Percentiles rank a stretch among this genome's conserved stretches.
phyloP scores from a whole-genome alignment of 2,888 invertebrate genomes.

The Macrosiphum euphorbiae region DNA sequence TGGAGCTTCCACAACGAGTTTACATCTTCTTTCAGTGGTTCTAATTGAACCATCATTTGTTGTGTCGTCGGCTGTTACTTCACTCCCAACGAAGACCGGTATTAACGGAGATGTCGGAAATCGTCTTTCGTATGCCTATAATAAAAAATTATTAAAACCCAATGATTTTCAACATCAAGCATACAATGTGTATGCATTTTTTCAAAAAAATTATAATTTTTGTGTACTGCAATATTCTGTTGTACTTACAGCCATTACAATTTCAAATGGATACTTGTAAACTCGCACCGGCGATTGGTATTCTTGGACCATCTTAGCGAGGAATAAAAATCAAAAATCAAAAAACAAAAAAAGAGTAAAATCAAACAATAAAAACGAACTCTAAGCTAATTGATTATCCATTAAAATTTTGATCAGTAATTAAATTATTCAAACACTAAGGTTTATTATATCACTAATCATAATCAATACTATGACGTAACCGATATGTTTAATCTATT shows the following conservation, averaged over 20 bases:
- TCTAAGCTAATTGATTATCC: constrained; percentile 58
- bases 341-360: constrained; percentile 62
- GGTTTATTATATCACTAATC: constrained; percentile 55
- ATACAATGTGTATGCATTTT: neutral
- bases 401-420: constrained; percentile 63
- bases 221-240: neutral
- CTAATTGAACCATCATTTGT: constrained; percentile 83
- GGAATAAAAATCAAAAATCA: constrained; percentile 49
- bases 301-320: constrained; percentile 87
- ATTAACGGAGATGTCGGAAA: constrained; percentile 95
- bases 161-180: neutral
- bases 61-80: constrained; percentile 82
- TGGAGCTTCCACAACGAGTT: constrained; percentile 92
- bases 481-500: constrained; percentile 49
- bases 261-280: constrained; percentile 94
- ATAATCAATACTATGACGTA: constrained; percentile 62
- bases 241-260: constrained; percentile 93
- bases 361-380: constrained; percentile 63
- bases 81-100: constrained; percentile 92
- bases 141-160: neutral
- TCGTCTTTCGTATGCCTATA: constrained; percentile 91
- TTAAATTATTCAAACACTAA: constrained; percentile 63
- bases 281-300: constrained; percentile 95
- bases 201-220: neutral
- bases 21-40: constrained; percentile 87